Evolutionary conservation across 92 coral and sea anemone species (phyloP).

Genomic region (Porites evermanni): DNA sequence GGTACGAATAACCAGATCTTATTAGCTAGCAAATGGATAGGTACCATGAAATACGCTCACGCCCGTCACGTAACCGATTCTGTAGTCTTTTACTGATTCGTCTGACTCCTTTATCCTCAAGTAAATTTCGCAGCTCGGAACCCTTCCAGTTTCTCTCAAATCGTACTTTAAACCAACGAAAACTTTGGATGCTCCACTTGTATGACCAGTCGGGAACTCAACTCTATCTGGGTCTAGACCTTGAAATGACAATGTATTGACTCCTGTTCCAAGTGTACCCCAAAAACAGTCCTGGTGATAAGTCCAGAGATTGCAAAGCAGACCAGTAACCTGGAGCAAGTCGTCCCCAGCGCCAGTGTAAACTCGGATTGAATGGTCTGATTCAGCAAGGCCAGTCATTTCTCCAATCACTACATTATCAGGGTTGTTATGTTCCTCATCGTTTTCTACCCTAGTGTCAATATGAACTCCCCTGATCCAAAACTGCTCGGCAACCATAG

Average conservation of each 20-base stretch:
- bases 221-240: constrained; percentile 15
- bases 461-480: constrained; percentile 35
- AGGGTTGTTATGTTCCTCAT: constrained; percentile 5
- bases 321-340: neutral
- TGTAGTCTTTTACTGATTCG: neutral
- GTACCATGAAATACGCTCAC: constrained; percentile 15
- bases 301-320: neutral
- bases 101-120: neutral
- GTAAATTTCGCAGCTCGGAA: neutral
- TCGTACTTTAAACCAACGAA: constrained; percentile 10
- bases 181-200: neutral
- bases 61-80: constrained; percentile 19
- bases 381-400: constrained; percentile 10
- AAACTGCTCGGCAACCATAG: constrained; percentile 24
- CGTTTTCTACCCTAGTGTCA: constrained; percentile 28
- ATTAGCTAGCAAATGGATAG: neutral
- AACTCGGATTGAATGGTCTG: constrained; percentile 24
- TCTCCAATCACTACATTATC: constrained; percentile 30
- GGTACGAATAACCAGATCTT: too few species aligned
- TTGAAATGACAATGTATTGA: constrained; percentile 3
- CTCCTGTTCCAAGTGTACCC: neutral
- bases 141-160: neutral
- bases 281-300: neutral
- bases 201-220: neutral
- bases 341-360: constrained; percentile 27